Conservation (phyloP, 1,140 invertebrate species). For the Archivesica marissinica region DNA sequence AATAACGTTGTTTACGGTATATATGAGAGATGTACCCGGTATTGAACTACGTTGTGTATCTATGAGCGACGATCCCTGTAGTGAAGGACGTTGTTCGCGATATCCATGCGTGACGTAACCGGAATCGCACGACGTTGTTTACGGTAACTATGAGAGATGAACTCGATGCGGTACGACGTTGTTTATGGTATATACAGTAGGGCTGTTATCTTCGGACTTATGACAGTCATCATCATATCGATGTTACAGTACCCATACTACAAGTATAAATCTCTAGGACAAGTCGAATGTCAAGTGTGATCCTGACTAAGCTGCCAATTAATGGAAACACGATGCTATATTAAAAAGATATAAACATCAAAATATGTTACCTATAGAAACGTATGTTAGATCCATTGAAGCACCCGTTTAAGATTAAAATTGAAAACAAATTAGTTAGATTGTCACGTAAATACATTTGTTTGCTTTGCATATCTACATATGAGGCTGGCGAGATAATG, state of each 20-base stretch:
- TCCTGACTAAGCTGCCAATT: neutral
- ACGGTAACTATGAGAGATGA: too few relatives aligned
- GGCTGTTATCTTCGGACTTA: neutral
- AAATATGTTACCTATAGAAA: constrained; percentile 17
- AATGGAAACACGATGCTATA: neutral
- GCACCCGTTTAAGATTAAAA: neutral
- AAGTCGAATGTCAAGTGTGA: neutral
- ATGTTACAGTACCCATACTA: neutral
- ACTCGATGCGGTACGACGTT: too few relatives aligned
- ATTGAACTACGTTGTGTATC: too few relatives aligned
- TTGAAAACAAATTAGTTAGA: neutral
- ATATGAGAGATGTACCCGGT: too few relatives aligned
- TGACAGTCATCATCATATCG: neutral
- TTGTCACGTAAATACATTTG: neutral
- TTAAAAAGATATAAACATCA: neutral
- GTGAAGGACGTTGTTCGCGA: too few relatives aligned
- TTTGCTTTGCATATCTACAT: constrained; percentile 22
- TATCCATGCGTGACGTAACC: too few relatives aligned
- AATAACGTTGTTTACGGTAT: too few relatives aligned
- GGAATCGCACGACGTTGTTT: too few relatives aligned
- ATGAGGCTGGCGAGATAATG: constrained; percentile 13
- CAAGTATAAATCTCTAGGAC: neutral
- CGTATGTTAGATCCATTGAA: constrained; percentile 29
- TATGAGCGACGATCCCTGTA: too few relatives aligned
- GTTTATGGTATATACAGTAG: neutral